Evolutionary conservation across 2,888 invertebrate species (phyloP).

Genomic region (Sepiola atlantica): DNA sequence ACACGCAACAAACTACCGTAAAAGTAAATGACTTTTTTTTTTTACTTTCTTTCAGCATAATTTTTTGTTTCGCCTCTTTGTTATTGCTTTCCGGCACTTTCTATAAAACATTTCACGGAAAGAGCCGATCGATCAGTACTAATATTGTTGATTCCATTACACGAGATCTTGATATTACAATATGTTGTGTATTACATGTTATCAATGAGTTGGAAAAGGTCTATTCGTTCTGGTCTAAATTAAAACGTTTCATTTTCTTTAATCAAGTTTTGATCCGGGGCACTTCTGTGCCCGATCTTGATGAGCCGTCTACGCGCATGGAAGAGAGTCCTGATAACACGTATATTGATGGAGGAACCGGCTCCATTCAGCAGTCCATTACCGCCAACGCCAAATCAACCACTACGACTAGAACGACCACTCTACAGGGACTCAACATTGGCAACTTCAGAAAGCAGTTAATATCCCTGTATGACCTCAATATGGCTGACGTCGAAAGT

Average conservation of each 20-base stretch:
- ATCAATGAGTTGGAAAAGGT: neutral
- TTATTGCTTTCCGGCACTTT: too few relatives aligned
- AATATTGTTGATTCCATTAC: neutral
- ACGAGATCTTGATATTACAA: neutral
- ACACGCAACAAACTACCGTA: too few relatives aligned
- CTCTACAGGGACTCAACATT: neutral
- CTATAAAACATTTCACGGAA: too few relatives aligned
- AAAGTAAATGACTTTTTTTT: too few relatives aligned
- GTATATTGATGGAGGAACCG: neutral
- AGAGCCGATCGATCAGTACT: too few relatives aligned
- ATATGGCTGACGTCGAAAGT: neutral
- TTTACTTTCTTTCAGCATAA: too few relatives aligned
- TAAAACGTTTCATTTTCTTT: conserved; percentile 16
- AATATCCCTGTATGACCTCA: neutral
- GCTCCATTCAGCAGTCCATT: neutral
- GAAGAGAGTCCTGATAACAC: neutral
- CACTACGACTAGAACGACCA: neutral
- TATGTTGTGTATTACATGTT: neutral
- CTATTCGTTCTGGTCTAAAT: neutral
- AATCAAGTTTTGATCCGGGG: neutral
- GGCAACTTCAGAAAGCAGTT: neutral
- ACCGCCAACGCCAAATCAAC: too few relatives aligned
- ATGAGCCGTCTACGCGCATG: neutral
- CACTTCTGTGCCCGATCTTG: neutral
- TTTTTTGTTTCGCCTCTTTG: too few relatives aligned